phyloP scores from a whole-genome alignment of 2,797 vertebrate species.

The Parotocinclus haroldoi region DNA sequence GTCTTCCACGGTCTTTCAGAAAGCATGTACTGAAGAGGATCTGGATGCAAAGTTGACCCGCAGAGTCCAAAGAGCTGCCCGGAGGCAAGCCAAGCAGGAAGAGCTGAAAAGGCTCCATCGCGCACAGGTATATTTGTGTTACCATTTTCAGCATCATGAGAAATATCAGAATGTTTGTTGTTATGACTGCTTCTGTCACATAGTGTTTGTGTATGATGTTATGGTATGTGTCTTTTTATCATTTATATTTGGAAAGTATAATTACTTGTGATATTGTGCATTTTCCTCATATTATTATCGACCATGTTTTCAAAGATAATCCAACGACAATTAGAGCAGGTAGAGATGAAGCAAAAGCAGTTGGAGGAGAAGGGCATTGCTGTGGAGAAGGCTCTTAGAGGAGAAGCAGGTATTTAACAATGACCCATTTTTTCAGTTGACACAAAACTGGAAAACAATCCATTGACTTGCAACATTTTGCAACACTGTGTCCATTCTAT shows the following conservation, averaged over 20 bases:
- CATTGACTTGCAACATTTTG: too few species aligned
- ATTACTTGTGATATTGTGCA: too few species aligned
- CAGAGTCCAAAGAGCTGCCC: constrained; percentile 82
- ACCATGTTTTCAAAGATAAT: constrained; percentile 77
- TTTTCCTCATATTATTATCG: not conserved
- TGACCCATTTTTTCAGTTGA: too few species aligned
- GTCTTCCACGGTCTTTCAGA: constrained; percentile 68
- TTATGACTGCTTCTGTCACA: too few species aligned
- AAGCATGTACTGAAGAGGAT: constrained; percentile 75
- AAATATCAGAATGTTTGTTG: too few species aligned
- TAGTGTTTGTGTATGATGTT: too few species aligned
- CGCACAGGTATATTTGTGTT: constrained; percentile 74
- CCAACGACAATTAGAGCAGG: constrained; percentile 90
- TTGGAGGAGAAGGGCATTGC: constrained; percentile 89
- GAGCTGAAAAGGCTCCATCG: constrained; percentile 90
- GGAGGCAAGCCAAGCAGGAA: constrained; percentile 87
- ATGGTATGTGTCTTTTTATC: too few species aligned
- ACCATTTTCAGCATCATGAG: too few species aligned
- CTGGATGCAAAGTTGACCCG: constrained; percentile 82
- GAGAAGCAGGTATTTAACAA: constrained; percentile 85
- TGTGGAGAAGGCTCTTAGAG: constrained; percentile 89
- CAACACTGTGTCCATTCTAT: too few species aligned
- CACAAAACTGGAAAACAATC: too few species aligned
- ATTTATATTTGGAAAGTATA: too few species aligned
- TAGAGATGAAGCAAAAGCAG: constrained; percentile 91